A percentile compares a stretch with the other conserved stretches of the same genome.
Evolutionary conservation across 2,113 vertebrate genomes (phyloP).

Genomic region (Pachycephala philippinensis): DNA sequence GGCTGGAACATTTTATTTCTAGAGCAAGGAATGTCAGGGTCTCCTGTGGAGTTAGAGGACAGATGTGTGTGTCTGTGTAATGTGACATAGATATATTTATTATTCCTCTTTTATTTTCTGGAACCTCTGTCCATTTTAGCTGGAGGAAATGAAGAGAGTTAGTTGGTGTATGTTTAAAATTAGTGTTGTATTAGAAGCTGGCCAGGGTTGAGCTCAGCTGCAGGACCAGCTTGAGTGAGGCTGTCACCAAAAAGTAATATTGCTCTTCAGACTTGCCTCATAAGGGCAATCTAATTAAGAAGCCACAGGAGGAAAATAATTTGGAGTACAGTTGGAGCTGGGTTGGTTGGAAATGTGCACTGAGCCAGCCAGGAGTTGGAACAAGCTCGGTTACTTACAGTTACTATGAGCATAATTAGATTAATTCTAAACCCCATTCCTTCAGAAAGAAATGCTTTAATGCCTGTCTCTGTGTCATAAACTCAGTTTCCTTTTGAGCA

Average conservation of each 20-base stretch:
- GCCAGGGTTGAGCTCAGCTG: not conserved
- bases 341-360: not conserved
- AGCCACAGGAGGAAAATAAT: not conserved
- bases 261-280: not conserved
- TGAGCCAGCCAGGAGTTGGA: slow-evolving; percentile 19
- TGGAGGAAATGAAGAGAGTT: not conserved
- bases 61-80: not conserved
- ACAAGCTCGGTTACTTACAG: not conserved
- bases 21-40: not conserved
- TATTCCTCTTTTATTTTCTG: not conserved
- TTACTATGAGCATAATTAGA: slow-evolving; percentile 6
- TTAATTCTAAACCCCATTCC: slow-evolving; percentile 7
- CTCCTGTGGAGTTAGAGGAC: not conserved
- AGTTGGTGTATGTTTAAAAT: not conserved
- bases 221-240: not conserved
- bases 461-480: slow-evolving; percentile 34
- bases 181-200: not conserved
- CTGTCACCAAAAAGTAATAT: not conserved
- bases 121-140: not conserved
- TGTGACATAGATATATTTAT: not conserved
- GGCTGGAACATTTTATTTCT: not conserved
- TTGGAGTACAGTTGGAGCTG: not conserved
- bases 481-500: slow-evolving; percentile 35
- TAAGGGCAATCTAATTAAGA: not conserved
- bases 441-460: slow-evolving; percentile 23